Evolutionary conservation across 2,888 invertebrate species (phyloP).

Genomic region (Sesamia inferens): DNA sequence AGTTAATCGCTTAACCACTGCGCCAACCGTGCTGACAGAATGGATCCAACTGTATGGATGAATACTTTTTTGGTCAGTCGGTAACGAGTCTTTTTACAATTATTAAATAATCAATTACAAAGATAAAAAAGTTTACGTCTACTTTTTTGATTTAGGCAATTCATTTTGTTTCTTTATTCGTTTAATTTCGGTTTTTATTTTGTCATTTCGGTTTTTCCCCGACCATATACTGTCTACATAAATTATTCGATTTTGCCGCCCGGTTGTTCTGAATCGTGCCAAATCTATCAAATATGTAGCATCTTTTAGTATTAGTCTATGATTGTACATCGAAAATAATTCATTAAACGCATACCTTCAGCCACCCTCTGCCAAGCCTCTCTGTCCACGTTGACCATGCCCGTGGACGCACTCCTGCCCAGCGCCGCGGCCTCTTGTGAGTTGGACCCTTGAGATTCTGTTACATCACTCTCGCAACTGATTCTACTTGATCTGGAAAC

Average conservation of each 20-base stretch:
- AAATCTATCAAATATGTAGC: not conserved
- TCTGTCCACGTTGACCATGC: constrained; percentile 93
- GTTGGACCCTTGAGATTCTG: constrained; percentile 75
- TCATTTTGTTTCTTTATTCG: no score
- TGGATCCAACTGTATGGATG: not conserved
- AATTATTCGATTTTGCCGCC: not conserved
- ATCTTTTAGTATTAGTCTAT: not conserved
- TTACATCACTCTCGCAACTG: constrained; percentile 91
- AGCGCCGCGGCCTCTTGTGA: constrained; percentile 83
- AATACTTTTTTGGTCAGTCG: not conserved
- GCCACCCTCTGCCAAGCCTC: constrained; percentile 90
- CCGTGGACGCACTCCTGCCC: constrained; percentile 94
- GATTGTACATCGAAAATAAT: not conserved
- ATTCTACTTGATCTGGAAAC: constrained; percentile 90
- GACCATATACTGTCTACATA: not conserved
- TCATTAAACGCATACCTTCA: constrained; percentile 73
- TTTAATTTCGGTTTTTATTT: no score
- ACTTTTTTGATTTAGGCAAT: no score
- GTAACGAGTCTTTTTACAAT: not conserved
- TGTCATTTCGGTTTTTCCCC: not conserved
- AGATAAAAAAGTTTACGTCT: no score
- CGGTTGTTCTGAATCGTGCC: not conserved
- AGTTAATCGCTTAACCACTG: no score
- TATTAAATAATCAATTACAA: not conserved
- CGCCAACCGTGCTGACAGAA: no score